Evolutionary conservation across 2,113 vertebrate genomes (phyloP), one percentile per base, ranked within the genome.

Genomic region (Cyphomyrus discorhynchus): DNA sequence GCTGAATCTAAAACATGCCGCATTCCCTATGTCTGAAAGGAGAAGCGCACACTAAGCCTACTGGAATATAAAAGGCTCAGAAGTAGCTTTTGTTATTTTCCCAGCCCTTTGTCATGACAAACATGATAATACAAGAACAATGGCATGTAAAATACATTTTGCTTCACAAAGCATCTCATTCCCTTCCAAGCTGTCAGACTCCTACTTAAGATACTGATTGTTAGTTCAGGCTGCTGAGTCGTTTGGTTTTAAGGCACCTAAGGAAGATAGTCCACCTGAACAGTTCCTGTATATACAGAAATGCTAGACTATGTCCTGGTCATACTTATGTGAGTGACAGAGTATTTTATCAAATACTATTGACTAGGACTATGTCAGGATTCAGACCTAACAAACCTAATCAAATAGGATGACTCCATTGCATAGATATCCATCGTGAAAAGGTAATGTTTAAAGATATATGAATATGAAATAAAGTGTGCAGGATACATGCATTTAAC

Each of bases 211-310:
- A 92, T 92, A 91, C 91, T 93, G 90, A 92, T 90, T 91, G 91
- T 62, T 88, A 91, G 87, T 92, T 90, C 53, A 86, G 85, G 85
- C 27, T 53, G 27, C 49, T 50, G 47, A 86, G 49, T 93, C 92
- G 52, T 91, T 92, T 91, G 91, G 93, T 94, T 92, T 93, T 96
- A 96, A 96, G 95, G 95, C 95, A 96, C 95, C 95, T 95, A 93
- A 94, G 94, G 93, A 95, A 94, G 87, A 62, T 94, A 94, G 90
- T 87, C 58, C 89, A 93, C 93, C 95, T 89, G 89, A 94, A 93
- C 93, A 94, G 92, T 95, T 94, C 92, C 93, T 93, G 88, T 93
- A 94, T 77, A 89, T 90, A 91, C 85, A 91, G 90, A 93, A 93
- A 91, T 93, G 93, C 90, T 50, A 90, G 77, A 90, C 89, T 87